Base-by-base conservation (phyloP, 1,140 invertebrate species). In the Pristionchus pacificus region DNA sequence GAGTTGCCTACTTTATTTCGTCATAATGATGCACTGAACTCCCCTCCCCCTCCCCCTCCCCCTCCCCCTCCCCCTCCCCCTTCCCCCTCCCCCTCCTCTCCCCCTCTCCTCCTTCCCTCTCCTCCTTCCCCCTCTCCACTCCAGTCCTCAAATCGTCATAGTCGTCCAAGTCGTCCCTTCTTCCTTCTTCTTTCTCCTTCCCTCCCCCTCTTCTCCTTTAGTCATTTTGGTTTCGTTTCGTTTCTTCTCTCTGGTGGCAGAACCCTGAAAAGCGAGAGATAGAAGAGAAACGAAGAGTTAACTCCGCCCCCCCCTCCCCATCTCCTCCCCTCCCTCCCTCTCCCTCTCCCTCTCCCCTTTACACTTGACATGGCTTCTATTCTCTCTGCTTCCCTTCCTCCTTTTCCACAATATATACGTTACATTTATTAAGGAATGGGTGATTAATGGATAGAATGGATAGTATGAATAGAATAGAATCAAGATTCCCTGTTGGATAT, bases 1-100 rank as follows among this genome's bases (percentile, higher is more conserved):
- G 19, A 49, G 38, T 6, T 10, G 38, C 6, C n/a, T n/a, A n/a
- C n/a, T n/a, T n/a, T n/a, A n/a, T n/a, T n/a, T n/a, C n/a, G n/a
- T n/a, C n/a, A n/a, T n/a, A n/a, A n/a, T n/a, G n/a, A n/a, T n/a
- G n/a, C n/a, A n/a, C n/a, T n/a, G n/a, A n/a, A n/a, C n/a, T n/a
- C n/a, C n/a, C n/a, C n/a, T n/a, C n/a, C n/a, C n/a, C n/a, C n/a
- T n/a, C 38, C 38, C 19, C 38, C 38, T 19, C 38, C 19, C 6
- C 19, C 57, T 60, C 28, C 63, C 65, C 49, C 58, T 69, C 28
- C 33, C 28, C 67, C 31, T 32, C n/a, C 61, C 29, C 60, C 33
- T 65, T 31, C 67, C 28, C 67, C 59, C 10, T n/a, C 49, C 1
- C 24, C 65, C 29, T 24, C 58, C 67, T 63, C 25, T n/a, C 63